These are phyloP conservation scores for Chaitophorus viminalis DNA, from an alignment of 2,888 invertebrate genomes.

Conservation along the genomic window DNA sequence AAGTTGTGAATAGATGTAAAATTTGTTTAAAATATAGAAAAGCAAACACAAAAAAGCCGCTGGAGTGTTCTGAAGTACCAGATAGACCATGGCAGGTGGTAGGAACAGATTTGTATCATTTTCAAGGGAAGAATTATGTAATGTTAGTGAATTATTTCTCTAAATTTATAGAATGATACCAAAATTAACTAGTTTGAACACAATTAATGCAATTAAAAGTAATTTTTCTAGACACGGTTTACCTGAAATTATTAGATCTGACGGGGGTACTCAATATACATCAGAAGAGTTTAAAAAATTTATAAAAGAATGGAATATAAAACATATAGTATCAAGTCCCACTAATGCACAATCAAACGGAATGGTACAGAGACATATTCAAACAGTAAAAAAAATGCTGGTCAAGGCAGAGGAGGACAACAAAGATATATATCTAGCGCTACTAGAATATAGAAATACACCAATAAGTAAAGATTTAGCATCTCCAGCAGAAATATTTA, in stretches of 20 bases:
- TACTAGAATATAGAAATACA: background rate
- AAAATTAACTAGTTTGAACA: no score
- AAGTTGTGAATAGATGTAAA: no score
- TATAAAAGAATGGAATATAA: background rate
- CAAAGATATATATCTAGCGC: background rate
- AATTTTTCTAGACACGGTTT: no score
- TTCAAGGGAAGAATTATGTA: no score
- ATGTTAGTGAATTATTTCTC: no score
- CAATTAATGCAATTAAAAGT: no score
- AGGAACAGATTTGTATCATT: no score
- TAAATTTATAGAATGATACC: no score
- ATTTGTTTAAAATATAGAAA: no score
- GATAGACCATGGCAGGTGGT: no score
- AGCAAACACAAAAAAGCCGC: no score
- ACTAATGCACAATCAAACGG: constrained; percentile 44
- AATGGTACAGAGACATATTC: constrained; percentile 14
- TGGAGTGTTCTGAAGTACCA: no score
- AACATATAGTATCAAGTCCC: background rate
- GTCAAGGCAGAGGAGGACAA: background rate
- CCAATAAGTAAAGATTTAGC: constrained; percentile 10
- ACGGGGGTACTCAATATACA: constrained; percentile 27
- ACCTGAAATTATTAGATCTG: constrained; percentile 15
- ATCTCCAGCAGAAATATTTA: constrained; percentile 1
- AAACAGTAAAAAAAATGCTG: constrained; percentile 22
- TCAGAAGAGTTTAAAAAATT: constrained; percentile 29